Evolutionary conservation across 1,140 invertebrate species (phyloP).

Genomic region (Drosophila sturtevanti): DNA sequence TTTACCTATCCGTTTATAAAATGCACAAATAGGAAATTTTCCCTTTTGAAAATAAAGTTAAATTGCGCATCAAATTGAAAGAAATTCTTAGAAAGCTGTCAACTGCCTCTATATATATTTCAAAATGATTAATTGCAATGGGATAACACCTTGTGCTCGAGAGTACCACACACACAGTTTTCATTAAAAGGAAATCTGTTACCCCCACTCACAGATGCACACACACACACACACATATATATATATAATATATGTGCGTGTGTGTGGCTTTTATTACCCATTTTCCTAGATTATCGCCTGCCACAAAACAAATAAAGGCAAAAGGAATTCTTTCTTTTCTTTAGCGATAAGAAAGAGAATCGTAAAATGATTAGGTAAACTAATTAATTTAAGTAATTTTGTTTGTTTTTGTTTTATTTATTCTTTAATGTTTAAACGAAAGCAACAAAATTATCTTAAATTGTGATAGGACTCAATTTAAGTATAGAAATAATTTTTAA

Average conservation of each 20-base stretch:
- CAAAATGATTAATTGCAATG: constrained; percentile 69
- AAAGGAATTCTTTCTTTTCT: constrained; percentile 32
- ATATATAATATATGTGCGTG: not conserved
- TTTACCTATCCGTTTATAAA: constrained; percentile 31
- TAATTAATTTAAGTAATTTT: constrained; percentile 74
- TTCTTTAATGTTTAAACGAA: not conserved
- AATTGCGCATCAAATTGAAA: constrained; percentile 67
- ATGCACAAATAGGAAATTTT: constrained; percentile 56
- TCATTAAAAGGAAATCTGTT: constrained; percentile 28
- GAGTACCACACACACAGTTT: not conserved
- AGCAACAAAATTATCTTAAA: not conserved
- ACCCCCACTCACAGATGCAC: constrained; percentile 14
- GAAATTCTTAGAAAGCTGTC: constrained; percentile 52
- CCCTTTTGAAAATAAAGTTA: constrained; percentile 59
- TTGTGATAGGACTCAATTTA: no score
- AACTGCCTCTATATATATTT: constrained; percentile 25
- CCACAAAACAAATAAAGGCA: constrained; percentile 53
- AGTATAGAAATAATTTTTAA: not conserved
- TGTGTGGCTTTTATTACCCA: constrained; percentile 36
- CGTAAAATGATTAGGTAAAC: constrained; percentile 57
- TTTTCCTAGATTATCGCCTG: constrained; percentile 44
- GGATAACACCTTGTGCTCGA: constrained; percentile 40
- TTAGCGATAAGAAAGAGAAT: constrained; percentile 5
- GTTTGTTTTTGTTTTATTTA: constrained; percentile 13
- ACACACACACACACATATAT: not conserved